Evolutionary conservation across 1,140 invertebrate species (phyloP).

Genomic region (Anoplophora glabripennis): DNA sequence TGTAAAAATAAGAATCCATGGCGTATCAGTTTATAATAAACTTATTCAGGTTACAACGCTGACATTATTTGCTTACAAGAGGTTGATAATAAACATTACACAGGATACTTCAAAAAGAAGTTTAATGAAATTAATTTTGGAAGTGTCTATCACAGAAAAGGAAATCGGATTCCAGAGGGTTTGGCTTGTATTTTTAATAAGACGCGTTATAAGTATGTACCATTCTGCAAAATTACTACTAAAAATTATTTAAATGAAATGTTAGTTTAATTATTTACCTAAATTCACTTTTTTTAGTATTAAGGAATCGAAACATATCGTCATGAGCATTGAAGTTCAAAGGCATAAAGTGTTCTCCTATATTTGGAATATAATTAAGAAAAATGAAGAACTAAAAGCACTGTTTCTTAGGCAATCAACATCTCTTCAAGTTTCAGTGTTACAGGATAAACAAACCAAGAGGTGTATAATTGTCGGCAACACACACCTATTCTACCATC

Average conservation of each 20-base stretch:
- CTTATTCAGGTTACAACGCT: constrained; percentile 71
- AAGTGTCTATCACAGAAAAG: constrained; percentile 68
- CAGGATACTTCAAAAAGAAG: constrained; percentile 52
- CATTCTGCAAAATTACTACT: too few relatives aligned
- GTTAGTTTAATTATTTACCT: too few relatives aligned
- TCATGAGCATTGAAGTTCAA: constrained; percentile 11
- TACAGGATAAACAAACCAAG: constrained; percentile 61
- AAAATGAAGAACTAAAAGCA: constrained; percentile 59
- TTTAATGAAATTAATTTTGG: constrained; percentile 31
- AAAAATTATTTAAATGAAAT: too few relatives aligned
- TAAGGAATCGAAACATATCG: constrained; percentile 16
- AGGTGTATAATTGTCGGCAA: constrained; percentile 71
- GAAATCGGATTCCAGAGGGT: constrained; percentile 72
- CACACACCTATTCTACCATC: constrained; percentile 91
- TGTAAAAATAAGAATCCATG: background rate
- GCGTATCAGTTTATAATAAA: background rate
- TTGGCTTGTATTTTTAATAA: constrained; percentile 70
- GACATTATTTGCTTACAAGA: constrained; percentile 92
- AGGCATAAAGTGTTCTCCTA: constrained; percentile 54
- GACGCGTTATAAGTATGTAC: constrained; percentile 57
- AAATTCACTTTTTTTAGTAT: constrained; percentile 16
- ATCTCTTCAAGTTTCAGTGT: constrained; percentile 58
- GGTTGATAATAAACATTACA: constrained; percentile 77
- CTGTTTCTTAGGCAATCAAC: constrained; percentile 63
- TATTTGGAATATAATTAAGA: constrained; percentile 60